These are phyloP conservation scores for Tursiops truncatus DNA, from an alignment of 2,113 vertebrate genomes.

Conservation along the genomic window DNA sequence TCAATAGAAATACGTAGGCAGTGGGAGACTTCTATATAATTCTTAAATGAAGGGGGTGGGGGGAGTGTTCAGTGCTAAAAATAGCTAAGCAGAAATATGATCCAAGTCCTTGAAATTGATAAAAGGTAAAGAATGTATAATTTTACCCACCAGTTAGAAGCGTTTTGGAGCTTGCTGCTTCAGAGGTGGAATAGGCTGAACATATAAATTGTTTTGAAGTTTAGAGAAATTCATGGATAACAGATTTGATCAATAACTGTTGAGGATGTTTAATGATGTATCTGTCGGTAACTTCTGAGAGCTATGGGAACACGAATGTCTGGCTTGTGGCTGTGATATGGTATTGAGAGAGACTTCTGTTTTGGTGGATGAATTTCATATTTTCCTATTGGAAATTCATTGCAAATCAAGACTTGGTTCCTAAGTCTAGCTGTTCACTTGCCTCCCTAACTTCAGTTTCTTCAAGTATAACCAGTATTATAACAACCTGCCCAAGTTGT, in stretches of 20 bases:
- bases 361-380: neutral
- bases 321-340: neutral
- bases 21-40: neutral
- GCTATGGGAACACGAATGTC: neutral
- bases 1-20: neutral
- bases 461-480: neutral
- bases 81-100: neutral
- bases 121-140: neutral
- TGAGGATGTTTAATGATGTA: neutral
- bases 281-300: neutral
- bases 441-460: neutral
- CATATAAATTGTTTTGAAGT: neutral
- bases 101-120: neutral
- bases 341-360: neutral
- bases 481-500: neutral
- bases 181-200: neutral
- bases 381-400: constrained; percentile 6
- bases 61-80: neutral
- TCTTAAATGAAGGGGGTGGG: neutral
- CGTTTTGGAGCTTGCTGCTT: neutral
- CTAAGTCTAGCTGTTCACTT: neutral
- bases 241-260: neutral
- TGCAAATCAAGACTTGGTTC: constrained; percentile 1
- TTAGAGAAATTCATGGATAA: constrained; percentile 19
- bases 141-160: neutral